Conservation (phyloP, 2,113 vertebrate genomes). For the Machaerirhynchus nigripectus region DNA sequence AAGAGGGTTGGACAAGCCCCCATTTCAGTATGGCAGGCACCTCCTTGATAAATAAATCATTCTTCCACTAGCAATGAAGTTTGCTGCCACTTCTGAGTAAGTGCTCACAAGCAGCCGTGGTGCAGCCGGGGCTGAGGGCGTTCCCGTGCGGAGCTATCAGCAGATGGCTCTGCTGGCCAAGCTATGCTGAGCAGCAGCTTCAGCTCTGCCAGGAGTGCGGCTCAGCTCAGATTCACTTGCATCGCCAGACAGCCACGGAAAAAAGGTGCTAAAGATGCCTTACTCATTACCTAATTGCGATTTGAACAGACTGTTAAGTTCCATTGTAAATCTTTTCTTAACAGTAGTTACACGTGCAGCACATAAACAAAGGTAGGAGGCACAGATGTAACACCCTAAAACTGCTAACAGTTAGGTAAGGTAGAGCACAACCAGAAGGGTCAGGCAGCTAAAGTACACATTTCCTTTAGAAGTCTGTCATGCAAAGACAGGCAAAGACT, state of each 20-base stretch:
- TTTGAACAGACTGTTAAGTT: background rate
- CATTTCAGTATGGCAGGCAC: background rate
- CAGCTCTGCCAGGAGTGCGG: background rate
- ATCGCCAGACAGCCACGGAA: background rate
- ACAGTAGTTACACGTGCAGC: background rate
- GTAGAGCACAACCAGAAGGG: background rate
- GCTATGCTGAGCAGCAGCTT: background rate
- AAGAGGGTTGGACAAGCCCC: background rate
- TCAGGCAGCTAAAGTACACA: background rate
- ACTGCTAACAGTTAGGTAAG: background rate
- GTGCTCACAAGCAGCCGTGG: background rate
- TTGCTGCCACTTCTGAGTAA: background rate
- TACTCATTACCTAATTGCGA: background rate
- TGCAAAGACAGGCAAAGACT: background rate
- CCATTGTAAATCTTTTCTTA: background rate
- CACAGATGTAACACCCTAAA: background rate
- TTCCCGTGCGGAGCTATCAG: background rate
- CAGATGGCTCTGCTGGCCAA: constrained; percentile 36
- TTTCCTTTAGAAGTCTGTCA: background rate
- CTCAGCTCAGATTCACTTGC: background rate
- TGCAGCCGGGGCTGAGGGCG: background rate
- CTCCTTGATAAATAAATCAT: background rate
- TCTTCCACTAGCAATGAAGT: background rate
- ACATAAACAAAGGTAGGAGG: background rate
- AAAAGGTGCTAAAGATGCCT: background rate